phyloP scores from a whole-genome alignment of 2,113 vertebrate genomes.

The Ptyas mucosa region DNA sequence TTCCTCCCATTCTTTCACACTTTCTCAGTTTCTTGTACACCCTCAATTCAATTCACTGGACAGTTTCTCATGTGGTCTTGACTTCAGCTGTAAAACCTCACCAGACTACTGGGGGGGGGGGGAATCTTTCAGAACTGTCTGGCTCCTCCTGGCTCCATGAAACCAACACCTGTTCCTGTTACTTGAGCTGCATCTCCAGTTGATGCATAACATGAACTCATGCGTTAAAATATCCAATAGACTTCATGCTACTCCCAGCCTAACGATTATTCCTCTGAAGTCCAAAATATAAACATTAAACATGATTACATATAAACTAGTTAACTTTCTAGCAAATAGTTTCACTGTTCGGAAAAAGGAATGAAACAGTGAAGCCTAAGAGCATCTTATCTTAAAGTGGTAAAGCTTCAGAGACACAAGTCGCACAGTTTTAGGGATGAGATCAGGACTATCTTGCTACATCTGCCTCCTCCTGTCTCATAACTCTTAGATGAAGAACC shows the following conservation, averaged over 20 bases:
- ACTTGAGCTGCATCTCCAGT: constrained; percentile 6
- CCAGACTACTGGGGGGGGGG: not conserved
- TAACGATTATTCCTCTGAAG: not conserved
- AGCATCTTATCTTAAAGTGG: not conserved
- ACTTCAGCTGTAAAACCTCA: not conserved
- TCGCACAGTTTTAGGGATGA: not conserved
- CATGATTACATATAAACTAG: not conserved
- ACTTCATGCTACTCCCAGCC: not conserved
- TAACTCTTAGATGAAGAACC: not conserved
- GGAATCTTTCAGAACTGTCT: not conserved
- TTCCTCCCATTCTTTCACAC: not conserved
- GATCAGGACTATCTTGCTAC: not conserved
- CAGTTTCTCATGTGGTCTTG: not conserved
- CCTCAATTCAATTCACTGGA: not conserved
- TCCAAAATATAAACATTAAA: not conserved
- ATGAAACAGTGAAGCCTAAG: not conserved
- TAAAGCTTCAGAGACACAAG: not conserved
- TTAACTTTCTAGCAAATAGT: not conserved
- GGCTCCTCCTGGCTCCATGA: not conserved
- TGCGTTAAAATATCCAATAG: not conserved
- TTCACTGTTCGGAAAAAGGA: not conserved
- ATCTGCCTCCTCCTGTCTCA: not conserved
- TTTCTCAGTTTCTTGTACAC: not conserved
- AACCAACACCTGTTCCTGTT: constrained; percentile 12
- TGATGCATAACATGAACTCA: not conserved